Evolutionary conservation across 2,888 invertebrate species (phyloP), one percentile per base, ranked within the genome.

Genomic region (Epirrhoe tristata): DNA sequence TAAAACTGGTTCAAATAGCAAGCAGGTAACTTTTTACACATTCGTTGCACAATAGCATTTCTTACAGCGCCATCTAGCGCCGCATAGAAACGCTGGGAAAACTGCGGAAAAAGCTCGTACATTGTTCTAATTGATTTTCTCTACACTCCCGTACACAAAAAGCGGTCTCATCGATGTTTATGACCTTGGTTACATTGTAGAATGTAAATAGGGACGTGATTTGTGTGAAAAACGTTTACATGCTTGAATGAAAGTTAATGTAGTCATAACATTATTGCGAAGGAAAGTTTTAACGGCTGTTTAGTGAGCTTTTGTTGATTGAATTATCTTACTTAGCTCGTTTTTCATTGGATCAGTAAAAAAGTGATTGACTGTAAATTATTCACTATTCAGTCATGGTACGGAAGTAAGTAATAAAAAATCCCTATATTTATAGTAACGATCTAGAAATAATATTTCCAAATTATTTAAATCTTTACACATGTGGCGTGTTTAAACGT

Each of bases 31-130:
- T 67, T 70, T 69, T 73, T 73, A 32, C 52, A 32, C 51, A 6
- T 63, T 58, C 54, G 56, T 64, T 61, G 56, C 63, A 72, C 72
- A 72, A 70, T 70, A 58, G 61, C 39, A 57, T 59, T 72, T 72
- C 56, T 68, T 68, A 77, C 75, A 86, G 70, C 85, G 87, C 89
- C 90, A 85, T 83, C 90, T 90, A 80, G 79, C 76, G 85, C 69
- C 79, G 80, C 81, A 80, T 87, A 88, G 90, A 87, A 84, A 91
- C 85, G 86, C 80, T 88, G 85, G 81, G 81, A 83, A 80, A 77
- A 76, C 54, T 34, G 68, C 64, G 69, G 66, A 77, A 86, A 84
- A 87, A 84, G 75, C 67, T 76, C 69, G 7, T 32, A 73, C 74
- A 77, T 74, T 74, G 68, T 71, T 66, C 58, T 71, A 69, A 69